Evolutionary conservation across 2,888 invertebrate genomes (phyloP), one percentile per base, ranked within the genome.

Genomic region (Colletes collaris): DNA sequence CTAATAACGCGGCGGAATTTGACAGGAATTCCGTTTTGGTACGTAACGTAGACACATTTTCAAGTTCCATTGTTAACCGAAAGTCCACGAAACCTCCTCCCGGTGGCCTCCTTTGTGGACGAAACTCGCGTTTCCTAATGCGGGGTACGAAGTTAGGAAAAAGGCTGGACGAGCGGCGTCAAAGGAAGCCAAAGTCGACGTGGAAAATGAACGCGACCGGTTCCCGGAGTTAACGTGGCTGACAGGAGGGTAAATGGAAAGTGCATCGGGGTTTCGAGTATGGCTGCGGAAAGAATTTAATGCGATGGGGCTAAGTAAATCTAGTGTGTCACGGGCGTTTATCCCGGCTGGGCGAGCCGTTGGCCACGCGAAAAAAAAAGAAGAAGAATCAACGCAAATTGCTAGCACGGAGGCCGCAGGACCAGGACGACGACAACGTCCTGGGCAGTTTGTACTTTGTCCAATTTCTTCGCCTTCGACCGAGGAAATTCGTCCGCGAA

Each of bases 71-170:
- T 59, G 16, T 16, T 16, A 35, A 13, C 16, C n/a, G 58, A 35
- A 44, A 16, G 35, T 16, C 40, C 35, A 7, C 59, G 4, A 44
- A 40, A 59, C 59, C 40, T 10, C 8, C 44, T 40, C 35, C 3
- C 16, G 4, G 59, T 11, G 11, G 16, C 8, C 16, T n/a, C 10
- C 4, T n/a, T 40, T 40, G 3, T 58, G 2, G 40, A n/a, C 16
- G 59, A n/a, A 59, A 19, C 59, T 59, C 59, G 59, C 40, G 40
- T 59, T 40, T 59, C 59, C 44, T 59, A 59, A 59, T 59, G 44
- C 59, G 35, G n/a, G 40, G 16, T 35, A 59, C 59, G 16, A 44
- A 59, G 59, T 59, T 44, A 44, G 40, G 40, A 5, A 59, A 59
- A 59, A 44, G 16, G 59, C 16, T 8, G 44, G 16, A 13, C n/a